Evolutionary conservation across 2,888 invertebrate genomes (phyloP).

Genomic region (Philereme vetulata): DNA sequence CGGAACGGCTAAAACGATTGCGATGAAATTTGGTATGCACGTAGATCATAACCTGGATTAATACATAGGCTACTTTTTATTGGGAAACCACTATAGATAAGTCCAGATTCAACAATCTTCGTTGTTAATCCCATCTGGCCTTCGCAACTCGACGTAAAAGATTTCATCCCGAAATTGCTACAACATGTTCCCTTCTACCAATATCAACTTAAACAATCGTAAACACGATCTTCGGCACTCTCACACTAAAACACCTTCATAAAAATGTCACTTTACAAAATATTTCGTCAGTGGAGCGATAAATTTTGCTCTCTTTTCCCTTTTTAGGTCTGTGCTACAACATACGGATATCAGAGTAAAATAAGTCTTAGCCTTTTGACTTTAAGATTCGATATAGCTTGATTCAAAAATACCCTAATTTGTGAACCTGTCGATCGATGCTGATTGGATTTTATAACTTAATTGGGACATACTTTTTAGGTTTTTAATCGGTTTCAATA

Average conservation of each 20-base stretch:
- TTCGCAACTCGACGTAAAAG: neutral
- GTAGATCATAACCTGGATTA: too few relatives aligned
- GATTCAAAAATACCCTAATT: too few relatives aligned
- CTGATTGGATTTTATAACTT: too few relatives aligned
- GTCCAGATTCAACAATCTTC: too few relatives aligned
- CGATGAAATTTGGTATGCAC: too few relatives aligned
- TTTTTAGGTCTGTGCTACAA: conserved; percentile 3
- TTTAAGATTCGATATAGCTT: neutral
- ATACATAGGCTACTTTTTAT: too few relatives aligned
- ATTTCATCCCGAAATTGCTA: conserved; percentile 14
- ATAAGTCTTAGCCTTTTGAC: neutral
- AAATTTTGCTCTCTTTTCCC: conserved; percentile 15
- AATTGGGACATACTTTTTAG: too few relatives aligned
- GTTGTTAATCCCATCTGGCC: neutral
- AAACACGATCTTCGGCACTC: conserved; percentile 23
- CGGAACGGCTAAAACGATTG: too few relatives aligned
- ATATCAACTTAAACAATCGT: conserved; percentile 25
- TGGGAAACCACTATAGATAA: too few relatives aligned
- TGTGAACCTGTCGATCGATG: too few relatives aligned
- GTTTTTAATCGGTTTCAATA: too few relatives aligned
- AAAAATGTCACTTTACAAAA: conserved; percentile 38
- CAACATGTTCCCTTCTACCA: conserved; percentile 9
- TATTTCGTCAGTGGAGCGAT: conserved; percentile 33
- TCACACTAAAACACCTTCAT: conserved; percentile 33
- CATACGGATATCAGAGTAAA: neutral